Evolutionary conservation across 1,140 invertebrate species (phyloP).

Genomic region (Leptinotarsa lineolata): DNA sequence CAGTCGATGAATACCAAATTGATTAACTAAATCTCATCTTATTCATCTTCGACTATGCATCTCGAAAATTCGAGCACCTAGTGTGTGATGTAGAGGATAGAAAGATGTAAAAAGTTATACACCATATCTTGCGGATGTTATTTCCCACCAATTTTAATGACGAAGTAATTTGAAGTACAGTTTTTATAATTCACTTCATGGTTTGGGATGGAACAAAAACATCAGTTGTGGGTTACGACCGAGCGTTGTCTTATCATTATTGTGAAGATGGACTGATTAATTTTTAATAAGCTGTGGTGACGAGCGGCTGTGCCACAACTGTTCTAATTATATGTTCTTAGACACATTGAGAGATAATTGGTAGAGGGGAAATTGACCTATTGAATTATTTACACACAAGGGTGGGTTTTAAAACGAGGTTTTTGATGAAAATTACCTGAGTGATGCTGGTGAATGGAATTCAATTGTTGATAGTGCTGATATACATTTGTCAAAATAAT

Average conservation of each 20-base stretch:
- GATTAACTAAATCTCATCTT: not conserved
- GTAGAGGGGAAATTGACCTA: slow-evolving; percentile 35
- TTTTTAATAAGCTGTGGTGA: slow-evolving; percentile 38
- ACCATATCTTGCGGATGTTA: not conserved
- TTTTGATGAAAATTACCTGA: too few species aligned
- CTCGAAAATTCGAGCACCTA: not conserved
- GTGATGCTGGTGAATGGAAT: too few species aligned
- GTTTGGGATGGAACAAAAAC: not conserved
- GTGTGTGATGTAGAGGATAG: not conserved
- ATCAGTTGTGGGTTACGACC: not conserved
- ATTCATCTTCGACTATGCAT: not conserved
- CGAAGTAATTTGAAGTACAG: not conserved
- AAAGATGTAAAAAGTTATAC: not conserved
- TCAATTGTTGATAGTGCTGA: too few species aligned
- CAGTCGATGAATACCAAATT: not conserved
- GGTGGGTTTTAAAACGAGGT: not conserved
- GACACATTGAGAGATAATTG: slow-evolving; percentile 30
- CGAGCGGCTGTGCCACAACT: slow-evolving; percentile 41
- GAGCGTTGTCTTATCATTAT: slow-evolving; percentile 32
- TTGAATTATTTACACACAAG: slow-evolving; percentile 27
- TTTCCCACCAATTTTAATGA: not conserved
- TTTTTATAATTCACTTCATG: not conserved
- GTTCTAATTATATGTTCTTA: slow-evolving; percentile 39
- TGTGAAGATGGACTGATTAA: slow-evolving; percentile 35
- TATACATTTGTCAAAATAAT: too few species aligned